phyloP scores from a whole-genome alignment of 2,797 vertebrate species.

The Gobio occitaniae region DNA sequence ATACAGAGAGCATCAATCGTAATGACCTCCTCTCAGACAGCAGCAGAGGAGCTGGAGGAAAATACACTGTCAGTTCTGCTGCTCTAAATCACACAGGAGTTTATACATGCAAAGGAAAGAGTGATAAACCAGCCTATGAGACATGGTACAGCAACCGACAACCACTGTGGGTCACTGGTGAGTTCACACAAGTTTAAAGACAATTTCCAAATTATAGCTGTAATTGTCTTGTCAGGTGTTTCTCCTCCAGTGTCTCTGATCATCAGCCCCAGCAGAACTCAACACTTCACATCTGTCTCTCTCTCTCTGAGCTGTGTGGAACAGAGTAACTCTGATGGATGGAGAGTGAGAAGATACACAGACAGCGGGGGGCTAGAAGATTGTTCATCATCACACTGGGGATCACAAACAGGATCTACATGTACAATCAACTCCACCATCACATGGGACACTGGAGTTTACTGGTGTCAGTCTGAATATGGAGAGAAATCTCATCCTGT shows the following conservation, averaged over 20 bases:
- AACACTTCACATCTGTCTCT: conserved; percentile 14
- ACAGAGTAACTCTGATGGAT: conserved; percentile 6
- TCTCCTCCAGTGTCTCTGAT: conserved; percentile 21
- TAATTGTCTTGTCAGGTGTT: neutral
- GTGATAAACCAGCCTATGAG: neutral
- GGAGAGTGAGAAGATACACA: conserved; percentile 30
- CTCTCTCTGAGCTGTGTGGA: conserved; percentile 28
- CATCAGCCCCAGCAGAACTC: conserved; percentile 14
- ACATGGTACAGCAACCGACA: neutral
- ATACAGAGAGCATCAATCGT: fast-evolving
- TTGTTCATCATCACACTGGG: neutral
- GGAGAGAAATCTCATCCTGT: conserved; percentile 8
- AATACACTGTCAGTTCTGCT: neutral
- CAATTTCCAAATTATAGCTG: fast-evolving
- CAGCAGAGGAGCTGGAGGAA: conserved; percentile 16
- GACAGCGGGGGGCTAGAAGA: fast-evolving
- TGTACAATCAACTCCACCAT: neutral
- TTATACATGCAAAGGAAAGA: neutral
- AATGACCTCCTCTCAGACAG: neutral
- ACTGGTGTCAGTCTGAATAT: conserved; percentile 26
- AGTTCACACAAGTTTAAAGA: neutral
- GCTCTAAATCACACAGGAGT: neutral
- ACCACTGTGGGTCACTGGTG: conserved; percentile 5
- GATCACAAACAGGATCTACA: conserved; percentile 23
- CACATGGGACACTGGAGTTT: neutral